phyloP scores from a whole-genome alignment of 2,113 vertebrate species.

The Myocastor coypus region DNA sequence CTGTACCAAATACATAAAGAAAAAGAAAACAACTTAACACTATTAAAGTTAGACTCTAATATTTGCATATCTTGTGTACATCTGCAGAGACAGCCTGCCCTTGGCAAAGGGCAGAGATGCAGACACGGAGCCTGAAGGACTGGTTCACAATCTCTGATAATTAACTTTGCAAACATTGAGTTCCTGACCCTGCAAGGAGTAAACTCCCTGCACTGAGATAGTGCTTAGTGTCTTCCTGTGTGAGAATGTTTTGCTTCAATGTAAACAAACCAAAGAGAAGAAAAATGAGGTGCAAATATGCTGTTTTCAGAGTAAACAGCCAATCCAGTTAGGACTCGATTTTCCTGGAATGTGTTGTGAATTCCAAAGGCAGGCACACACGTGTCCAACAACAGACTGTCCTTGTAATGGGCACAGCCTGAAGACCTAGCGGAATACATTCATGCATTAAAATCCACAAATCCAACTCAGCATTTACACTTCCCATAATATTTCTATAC shows the following conservation, averaged over 20 bases:
- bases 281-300: constrained; percentile 83
- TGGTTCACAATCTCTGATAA: constrained; percentile 54
- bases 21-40: constrained; percentile 36
- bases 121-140: constrained; percentile 50
- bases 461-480: not conserved
- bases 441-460: constrained; percentile 50
- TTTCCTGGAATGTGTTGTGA: constrained; percentile 78
- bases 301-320: constrained; percentile 80
- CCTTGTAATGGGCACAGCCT: constrained; percentile 55
- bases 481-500: constrained; percentile 41
- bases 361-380: constrained; percentile 71
- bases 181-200: constrained; percentile 60
- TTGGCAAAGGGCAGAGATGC: constrained; percentile 52
- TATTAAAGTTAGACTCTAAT: not conserved
- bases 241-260: constrained; percentile 73
- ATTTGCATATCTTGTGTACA: constrained; percentile 8
- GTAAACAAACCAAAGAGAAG: constrained; percentile 74
- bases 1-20: no score
- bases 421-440: not conserved
- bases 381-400: constrained; percentile 77
- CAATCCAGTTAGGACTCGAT: constrained; percentile 57
- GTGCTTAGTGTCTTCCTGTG: constrained; percentile 60
- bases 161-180: constrained; percentile 55
- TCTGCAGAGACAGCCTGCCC: constrained; percentile 7
- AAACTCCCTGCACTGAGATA: constrained; percentile 44